A percentile compares a stretch with the other conserved stretches of the same genome.
Evolutionary conservation across 2,888 invertebrate genomes (phyloP).

Genomic region (Acleris sparsana): DNA sequence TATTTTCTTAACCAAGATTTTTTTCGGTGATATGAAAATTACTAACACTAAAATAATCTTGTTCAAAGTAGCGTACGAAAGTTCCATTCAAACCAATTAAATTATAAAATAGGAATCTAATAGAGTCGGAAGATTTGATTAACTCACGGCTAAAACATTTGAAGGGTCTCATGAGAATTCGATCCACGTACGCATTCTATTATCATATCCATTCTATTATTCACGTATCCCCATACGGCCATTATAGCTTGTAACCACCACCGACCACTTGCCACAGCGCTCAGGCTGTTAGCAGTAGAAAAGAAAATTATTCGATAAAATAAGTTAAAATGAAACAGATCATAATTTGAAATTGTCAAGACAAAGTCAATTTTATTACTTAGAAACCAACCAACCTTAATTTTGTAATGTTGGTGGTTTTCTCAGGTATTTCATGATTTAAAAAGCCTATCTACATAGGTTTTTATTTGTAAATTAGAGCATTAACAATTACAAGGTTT

Average conservation of each 20-base stretch:
- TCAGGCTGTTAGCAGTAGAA: not conserved
- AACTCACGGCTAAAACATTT: slow-evolving; percentile 11
- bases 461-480: no score
- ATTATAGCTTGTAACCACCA: slow-evolving; percentile 11
- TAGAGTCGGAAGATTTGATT: not conserved
- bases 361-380: no score
- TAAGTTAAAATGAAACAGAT: not conserved
- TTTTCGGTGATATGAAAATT: no score
- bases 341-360: not conserved
- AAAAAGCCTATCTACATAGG: no score
- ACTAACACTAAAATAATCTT: no score
- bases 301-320: not conserved
- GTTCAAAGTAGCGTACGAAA: no score
- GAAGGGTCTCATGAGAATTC: slow-evolving; percentile 14
- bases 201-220: slow-evolving; percentile 14
- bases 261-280: slow-evolving; percentile 2
- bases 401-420: no score
- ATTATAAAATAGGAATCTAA: not conserved
- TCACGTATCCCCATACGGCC: slow-evolving; percentile 14
- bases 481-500: no score
- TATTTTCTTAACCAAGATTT: no score
- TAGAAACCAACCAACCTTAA: no score
- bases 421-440: no score
- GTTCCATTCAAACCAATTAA: no score
- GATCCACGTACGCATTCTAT: slow-evolving; percentile 19